Conservation (phyloP, 2,797 vertebrate species). For the Anableps anableps region DNA sequence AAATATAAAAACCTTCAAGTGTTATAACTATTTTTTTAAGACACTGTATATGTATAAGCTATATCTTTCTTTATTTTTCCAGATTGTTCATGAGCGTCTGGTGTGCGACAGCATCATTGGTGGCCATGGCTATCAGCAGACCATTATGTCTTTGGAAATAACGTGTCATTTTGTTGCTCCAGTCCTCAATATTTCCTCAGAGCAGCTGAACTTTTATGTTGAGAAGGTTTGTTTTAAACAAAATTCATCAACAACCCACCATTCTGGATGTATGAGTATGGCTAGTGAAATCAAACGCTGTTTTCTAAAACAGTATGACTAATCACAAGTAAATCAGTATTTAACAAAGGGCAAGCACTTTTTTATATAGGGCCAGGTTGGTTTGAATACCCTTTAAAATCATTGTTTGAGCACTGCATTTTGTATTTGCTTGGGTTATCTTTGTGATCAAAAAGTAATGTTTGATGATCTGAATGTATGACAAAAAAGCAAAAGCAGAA, state of each 20-base stretch:
- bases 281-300: neutral
- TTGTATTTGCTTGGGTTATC: neutral
- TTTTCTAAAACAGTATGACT: neutral
- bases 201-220: slow-evolving; percentile 81
- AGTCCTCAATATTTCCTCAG: slow-evolving; percentile 80
- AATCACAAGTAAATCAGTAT: neutral
- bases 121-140: slow-evolving; percentile 55
- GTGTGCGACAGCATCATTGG: slow-evolving; percentile 83
- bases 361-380: neutral
- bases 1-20: neutral
- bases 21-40: neutral
- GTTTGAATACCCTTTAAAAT: neutral
- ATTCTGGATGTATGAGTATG: neutral
- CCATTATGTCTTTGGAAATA: slow-evolving; percentile 83
- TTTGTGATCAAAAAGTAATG: neutral
- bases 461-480: neutral
- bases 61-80: slow-evolving; percentile 14
- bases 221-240: slow-evolving; percentile 81
- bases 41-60: neutral
- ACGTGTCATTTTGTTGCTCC: slow-evolving; percentile 86
- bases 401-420: neutral
- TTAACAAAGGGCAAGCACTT: neutral
- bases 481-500: neutral
- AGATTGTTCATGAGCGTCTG: slow-evolving; percentile 85
- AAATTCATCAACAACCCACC: neutral